Percentiles rank a stretch among this genome's conserved stretches.
phyloP scores from a whole-genome alignment of 2,888 invertebrate species.

The Chrysomela aeneicollis region DNA sequence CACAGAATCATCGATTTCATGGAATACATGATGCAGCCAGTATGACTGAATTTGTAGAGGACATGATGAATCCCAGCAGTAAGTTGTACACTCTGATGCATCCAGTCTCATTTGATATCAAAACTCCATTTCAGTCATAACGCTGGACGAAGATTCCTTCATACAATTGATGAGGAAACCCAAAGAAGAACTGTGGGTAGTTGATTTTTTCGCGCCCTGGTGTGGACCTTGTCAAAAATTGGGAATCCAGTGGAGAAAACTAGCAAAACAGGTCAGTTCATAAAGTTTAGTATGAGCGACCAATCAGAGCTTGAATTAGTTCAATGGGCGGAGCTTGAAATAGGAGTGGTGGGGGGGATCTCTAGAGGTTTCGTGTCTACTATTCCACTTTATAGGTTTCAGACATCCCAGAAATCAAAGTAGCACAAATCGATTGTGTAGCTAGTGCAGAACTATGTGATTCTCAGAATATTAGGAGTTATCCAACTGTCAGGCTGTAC shows the following conservation, averaged over 20 bases:
- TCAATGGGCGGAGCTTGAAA: background rate
- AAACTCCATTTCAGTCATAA: conserved; percentile 62
- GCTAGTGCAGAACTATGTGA: conserved; percentile 66
- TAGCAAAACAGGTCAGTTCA: conserved; percentile 65
- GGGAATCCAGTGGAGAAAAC: conserved; percentile 71
- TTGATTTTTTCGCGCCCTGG: conserved; percentile 79
- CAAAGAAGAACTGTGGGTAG: conserved; percentile 68
- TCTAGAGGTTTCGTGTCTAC: background rate
- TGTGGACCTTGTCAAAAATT: conserved; percentile 78
- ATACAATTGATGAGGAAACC: conserved; percentile 65
- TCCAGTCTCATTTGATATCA: background rate
- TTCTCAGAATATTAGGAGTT: conserved; percentile 68
- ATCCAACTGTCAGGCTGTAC: conserved; percentile 75
- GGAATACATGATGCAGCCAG: conserved; percentile 68
- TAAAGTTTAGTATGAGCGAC: background rate
- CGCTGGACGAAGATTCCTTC: conserved; percentile 66
- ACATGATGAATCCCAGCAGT: conserved; percentile 65
- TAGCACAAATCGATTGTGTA: conserved; percentile 75
- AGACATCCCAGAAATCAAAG: conserved; percentile 63
- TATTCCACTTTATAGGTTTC: conserved; percentile 55
- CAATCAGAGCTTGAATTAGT: too few species aligned
- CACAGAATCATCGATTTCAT: conserved; percentile 64
- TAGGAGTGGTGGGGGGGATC: background rate
- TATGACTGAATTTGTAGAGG: conserved; percentile 72
- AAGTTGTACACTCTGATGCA: conserved; percentile 31